These are phyloP conservation scores for Adrianichthys oophorus DNA, from an alignment of 2,797 vertebrate species.

Conservation along the genomic window DNA sequence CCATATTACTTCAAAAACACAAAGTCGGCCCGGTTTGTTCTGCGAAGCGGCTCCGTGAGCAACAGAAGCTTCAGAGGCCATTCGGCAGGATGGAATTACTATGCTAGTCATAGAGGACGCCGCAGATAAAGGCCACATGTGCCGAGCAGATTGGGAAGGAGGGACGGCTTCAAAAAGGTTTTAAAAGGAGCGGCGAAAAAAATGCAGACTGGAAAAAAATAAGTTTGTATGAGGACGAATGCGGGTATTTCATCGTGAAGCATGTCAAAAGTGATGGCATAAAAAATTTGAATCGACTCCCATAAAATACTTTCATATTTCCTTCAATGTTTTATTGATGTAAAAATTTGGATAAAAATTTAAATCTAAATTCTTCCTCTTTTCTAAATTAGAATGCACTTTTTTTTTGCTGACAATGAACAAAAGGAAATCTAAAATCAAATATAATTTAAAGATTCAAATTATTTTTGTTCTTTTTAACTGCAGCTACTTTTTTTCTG, in stretches of 20 bases:
- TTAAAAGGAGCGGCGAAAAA: conserved; percentile 4
- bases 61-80: conserved; percentile 1
- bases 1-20: neutral
- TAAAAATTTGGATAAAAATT: no score
- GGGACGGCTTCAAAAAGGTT: conserved; percentile 4
- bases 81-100: conserved; percentile 6
- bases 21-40: conserved; percentile 5
- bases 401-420: no score
- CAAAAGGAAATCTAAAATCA: no score
- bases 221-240: conserved; percentile 37
- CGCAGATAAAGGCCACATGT: conserved; percentile 17
- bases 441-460: no score
- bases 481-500: neutral
- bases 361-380: no score
- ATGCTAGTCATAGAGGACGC: conserved; percentile 17
- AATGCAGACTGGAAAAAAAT: conserved; percentile 11
- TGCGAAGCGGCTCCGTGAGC: conserved; percentile 2
- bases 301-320: no score
- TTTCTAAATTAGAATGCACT: no score
- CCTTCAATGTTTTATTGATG: no score
- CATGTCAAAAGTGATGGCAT: conserved; percentile 24
- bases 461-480: neutral
- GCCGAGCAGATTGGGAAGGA: conserved; percentile 26
- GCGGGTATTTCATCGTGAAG: conserved; percentile 32
- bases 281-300: no score